Evolutionary conservation across 2,888 invertebrate species (phyloP).

Genomic region (Diploptera punctata): DNA sequence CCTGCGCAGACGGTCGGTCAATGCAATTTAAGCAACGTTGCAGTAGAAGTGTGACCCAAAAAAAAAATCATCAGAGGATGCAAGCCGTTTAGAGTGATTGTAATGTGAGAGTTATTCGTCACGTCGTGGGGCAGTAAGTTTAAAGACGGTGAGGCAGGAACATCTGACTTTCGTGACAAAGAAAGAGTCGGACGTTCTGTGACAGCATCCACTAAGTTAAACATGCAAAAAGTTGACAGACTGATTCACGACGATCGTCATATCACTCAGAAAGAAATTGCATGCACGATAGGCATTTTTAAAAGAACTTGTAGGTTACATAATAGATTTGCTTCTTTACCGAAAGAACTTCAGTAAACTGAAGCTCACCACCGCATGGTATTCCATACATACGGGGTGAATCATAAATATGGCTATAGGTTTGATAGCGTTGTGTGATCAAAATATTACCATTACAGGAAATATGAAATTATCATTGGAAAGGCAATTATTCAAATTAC

Average conservation of each 20-base stretch:
- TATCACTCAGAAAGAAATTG: neutral
- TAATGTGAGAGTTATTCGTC: too few relatives aligned
- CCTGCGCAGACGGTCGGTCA: neutral
- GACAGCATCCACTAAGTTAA: neutral
- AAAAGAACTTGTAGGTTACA: neutral
- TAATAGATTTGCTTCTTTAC: neutral
- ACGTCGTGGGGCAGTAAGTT: too few relatives aligned
- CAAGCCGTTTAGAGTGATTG: neutral
- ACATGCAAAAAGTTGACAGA: neutral
- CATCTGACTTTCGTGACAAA: neutral
- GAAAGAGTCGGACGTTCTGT: neutral
- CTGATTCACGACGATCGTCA: conserved; percentile 8
- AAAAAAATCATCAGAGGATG: neutral
- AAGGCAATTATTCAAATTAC: too few relatives aligned
- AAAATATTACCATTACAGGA: too few relatives aligned
- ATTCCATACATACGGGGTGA: too few relatives aligned
- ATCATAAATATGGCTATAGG: too few relatives aligned
- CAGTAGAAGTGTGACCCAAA: too few relatives aligned
- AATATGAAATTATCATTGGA: too few relatives aligned
- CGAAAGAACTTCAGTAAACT: neutral
- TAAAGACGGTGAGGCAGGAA: neutral
- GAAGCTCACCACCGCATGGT: neutral
- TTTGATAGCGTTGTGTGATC: too few relatives aligned
- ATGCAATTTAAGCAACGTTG: neutral
- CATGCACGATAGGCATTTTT: neutral